Base-by-base conservation (phyloP, 2,797 vertebrate species). In the Pseudochromis fuscus region DNA sequence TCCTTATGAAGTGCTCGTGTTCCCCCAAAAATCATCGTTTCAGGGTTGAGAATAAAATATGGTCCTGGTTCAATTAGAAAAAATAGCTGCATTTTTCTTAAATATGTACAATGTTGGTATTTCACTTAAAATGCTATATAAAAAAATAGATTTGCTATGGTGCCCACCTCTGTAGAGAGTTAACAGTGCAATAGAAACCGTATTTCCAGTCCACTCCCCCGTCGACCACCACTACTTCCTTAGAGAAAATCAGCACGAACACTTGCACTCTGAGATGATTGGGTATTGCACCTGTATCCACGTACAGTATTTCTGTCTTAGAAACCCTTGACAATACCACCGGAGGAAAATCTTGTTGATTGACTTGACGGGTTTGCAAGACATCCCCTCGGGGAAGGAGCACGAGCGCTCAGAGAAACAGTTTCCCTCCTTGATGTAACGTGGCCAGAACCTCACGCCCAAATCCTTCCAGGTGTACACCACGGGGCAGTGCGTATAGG, bases 131-230 rank as follows among this genome's bases (percentile, higher is more conserved):
- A 96, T 93, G 95, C 94, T 96, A 96, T 96, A 95, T 97, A 96
- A 95, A 97, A 97, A 97, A 97, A 97, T 97, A 97, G 94, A 96
- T 96, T 95, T 94, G 94, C 94, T 95, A 95, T 95, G 94, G 95
- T 95, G 95, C 93, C 95, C 92, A 92, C 88, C 90, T 91, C 89
- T 91, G 89, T 89, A 85, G 86, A 92, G 90, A 93, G 91, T 93
- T 91, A 93, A 94, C 94, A 95, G 95, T 95, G 96, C 95, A 95
- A 95, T 94, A 93, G 92, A 93, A 93, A 93, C 86, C 81, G 88
- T 90, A 90, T 87, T 87, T 92, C 88, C 91, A 89, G 91, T 91
- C 88, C 91, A 86, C 88, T 67, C 70, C 67, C 62, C 44, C 79
- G 58, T 64, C 59, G 52, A 74, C 75, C 78, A 68, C 76, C 40